phyloP scores from a whole-genome alignment of 2,888 invertebrate genomes.

The Diachrysia chrysitis region DNA sequence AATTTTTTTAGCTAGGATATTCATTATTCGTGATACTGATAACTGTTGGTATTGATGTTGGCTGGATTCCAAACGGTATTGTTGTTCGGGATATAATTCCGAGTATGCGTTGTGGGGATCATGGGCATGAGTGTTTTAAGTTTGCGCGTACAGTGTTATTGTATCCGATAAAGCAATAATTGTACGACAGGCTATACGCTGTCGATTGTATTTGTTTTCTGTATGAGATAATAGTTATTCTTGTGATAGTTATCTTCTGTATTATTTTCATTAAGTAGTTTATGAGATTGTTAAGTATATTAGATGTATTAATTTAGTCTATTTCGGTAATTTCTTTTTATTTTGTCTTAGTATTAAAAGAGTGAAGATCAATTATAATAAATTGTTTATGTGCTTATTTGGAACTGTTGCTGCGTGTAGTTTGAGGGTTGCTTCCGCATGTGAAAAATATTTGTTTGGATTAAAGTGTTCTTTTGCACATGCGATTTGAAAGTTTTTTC shows the following conservation, averaged over 20 bases:
- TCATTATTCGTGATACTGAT: slow-evolving; percentile 28
- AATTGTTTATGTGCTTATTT: too few relatives aligned
- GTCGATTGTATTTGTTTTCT: neutral
- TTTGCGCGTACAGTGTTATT: slow-evolving; percentile 18
- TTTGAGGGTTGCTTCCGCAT: too few relatives aligned
- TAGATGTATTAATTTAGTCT: too few relatives aligned
- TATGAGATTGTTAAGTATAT: neutral
- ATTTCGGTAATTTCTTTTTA: too few relatives aligned
- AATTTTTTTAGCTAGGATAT: slow-evolving; percentile 37
- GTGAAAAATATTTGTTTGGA: too few relatives aligned
- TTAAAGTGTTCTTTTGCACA: too few relatives aligned
- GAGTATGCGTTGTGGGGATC: slow-evolving; percentile 15
- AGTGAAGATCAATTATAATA: too few relatives aligned
- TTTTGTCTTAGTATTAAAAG: too few relatives aligned
- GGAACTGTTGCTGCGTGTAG: too few relatives aligned
- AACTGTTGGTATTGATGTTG: slow-evolving; percentile 47
- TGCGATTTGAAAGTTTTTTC: too few relatives aligned
- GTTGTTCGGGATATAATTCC: slow-evolving; percentile 21
- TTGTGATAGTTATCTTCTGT: neutral
- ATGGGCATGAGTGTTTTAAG: slow-evolving; percentile 15
- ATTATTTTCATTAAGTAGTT: neutral
- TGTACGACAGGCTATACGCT: neutral
- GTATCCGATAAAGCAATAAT: neutral
- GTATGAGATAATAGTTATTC: neutral
- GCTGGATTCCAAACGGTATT: slow-evolving; percentile 45